Evolutionary conservation across 2,888 invertebrate species (phyloP).

Genomic region (Mimas tiliae): DNA sequence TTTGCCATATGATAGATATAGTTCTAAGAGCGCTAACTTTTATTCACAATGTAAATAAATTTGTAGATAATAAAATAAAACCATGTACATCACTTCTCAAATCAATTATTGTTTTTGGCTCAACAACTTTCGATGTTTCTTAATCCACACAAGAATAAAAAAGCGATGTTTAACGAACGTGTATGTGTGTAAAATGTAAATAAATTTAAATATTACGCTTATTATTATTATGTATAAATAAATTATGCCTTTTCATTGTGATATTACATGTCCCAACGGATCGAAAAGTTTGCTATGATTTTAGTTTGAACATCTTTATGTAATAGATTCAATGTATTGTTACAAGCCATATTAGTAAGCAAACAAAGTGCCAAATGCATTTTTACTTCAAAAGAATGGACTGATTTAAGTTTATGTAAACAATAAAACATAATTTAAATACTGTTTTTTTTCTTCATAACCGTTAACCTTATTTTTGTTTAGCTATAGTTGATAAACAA

Average conservation of each 20-base stretch:
- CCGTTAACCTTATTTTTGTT: constrained; percentile 29
- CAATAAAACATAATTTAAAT: constrained; percentile 58
- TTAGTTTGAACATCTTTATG: constrained; percentile 33
- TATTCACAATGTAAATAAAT: constrained; percentile 8
- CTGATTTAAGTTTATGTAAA: constrained; percentile 65
- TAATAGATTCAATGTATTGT: constrained; percentile 28
- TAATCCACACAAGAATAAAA: neutral
- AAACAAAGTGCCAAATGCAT: constrained; percentile 82
- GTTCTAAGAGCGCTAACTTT: constrained; percentile 4
- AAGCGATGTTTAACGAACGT: constrained; percentile 4
- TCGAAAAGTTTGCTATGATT: constrained; percentile 29
- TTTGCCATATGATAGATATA: constrained; percentile 72
- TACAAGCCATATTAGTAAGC: constrained; percentile 76
- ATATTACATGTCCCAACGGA: constrained; percentile 28
- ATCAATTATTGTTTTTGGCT: constrained; percentile 15
- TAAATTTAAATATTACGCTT: constrained; percentile 36
- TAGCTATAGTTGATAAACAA: constrained; percentile 1
- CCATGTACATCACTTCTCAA: neutral
- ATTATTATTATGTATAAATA: constrained; percentile 36
- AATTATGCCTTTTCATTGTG: constrained; percentile 30
- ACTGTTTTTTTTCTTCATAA: constrained; percentile 7
- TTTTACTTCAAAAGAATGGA: constrained; percentile 79
- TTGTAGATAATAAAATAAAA: constrained; percentile 13
- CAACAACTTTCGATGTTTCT: constrained; percentile 2
- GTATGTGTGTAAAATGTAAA: constrained; percentile 37